Evolutionary conservation across 2,797 vertebrate genomes (phyloP).

Genomic region (Cephalopachus bancanus): DNA sequence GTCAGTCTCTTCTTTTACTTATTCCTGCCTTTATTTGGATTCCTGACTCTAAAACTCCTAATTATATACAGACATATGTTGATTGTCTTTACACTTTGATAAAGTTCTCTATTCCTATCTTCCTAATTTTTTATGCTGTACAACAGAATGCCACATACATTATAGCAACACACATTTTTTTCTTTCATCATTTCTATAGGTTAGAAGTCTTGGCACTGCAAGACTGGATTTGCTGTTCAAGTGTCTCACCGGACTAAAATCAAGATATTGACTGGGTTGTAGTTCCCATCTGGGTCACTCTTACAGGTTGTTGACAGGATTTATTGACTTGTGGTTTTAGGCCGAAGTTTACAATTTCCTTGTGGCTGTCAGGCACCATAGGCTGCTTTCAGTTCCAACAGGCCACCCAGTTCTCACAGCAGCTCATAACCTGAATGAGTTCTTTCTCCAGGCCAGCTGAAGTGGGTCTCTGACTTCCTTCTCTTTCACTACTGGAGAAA

Average conservation of each 20-base stretch:
- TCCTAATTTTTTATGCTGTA: not conserved
- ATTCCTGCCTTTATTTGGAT: not conserved
- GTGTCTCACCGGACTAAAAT: not conserved
- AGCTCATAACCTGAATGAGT: not conserved
- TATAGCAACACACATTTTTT: not conserved
- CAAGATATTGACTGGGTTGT: not conserved
- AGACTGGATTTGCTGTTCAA: not conserved
- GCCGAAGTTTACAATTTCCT: not conserved
- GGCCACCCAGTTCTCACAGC: not conserved
- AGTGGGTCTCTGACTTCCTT: not conserved
- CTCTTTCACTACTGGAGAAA: not conserved
- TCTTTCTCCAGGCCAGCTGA: not conserved
- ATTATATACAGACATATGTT: not conserved
- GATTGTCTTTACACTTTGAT: not conserved
- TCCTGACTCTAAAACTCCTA: not conserved
- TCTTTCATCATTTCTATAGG: not conserved
- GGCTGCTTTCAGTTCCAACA: not conserved
- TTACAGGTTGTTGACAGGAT: not conserved
- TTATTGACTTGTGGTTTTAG: not conserved
- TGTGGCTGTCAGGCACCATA: accelerated
- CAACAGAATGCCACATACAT: not conserved
- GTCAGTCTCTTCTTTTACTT: not conserved
- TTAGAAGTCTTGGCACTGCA: not conserved
- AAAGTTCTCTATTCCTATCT: not conserved
- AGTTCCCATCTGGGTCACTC: not conserved